These are phyloP conservation scores for Mormyrops attenuatus DNA, from an alignment of 2,797 vertebrate genomes.

Conservation along the genomic window DNA sequence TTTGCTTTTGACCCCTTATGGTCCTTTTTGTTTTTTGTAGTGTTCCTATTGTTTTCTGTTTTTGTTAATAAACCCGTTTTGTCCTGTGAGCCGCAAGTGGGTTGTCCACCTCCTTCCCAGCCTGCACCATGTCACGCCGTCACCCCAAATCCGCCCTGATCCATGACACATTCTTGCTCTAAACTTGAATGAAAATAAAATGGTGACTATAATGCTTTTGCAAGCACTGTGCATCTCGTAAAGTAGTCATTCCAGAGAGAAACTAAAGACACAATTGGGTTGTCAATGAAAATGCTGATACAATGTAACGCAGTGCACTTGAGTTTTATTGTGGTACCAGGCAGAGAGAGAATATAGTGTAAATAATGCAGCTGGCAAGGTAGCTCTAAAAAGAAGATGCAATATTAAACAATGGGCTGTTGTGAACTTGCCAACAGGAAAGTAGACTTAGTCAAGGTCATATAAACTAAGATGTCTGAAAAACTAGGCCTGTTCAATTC, in stretches of 20 bases:
- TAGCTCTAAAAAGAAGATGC: not conserved
- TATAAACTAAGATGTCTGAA: not conserved
- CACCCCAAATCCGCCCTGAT: no score
- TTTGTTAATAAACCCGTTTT: no score
- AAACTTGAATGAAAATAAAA: conserved; percentile 3
- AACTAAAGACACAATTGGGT: not conserved
- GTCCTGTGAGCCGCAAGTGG: no score
- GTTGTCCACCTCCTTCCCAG: no score
- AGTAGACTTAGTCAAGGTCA: not conserved
- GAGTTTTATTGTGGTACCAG: not conserved
- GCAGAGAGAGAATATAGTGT: not conserved
- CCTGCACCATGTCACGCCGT: no score
- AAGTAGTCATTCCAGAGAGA: not conserved
- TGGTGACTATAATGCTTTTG: not conserved
- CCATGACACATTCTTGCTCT: not conserved
- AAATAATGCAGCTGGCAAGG: conserved; percentile 3
- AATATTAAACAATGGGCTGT: not conserved
- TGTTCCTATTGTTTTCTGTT: no score
- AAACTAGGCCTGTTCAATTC: not conserved
- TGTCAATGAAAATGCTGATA: conserved; percentile 7
- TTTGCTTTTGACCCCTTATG: no score
- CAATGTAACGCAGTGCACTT: not conserved
- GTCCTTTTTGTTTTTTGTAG: no score
- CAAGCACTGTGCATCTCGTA: not conserved
- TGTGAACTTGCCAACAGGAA: not conserved